Conservation (phyloP, 2,888 invertebrate species). For the Plemyria rubiginata region DNA sequence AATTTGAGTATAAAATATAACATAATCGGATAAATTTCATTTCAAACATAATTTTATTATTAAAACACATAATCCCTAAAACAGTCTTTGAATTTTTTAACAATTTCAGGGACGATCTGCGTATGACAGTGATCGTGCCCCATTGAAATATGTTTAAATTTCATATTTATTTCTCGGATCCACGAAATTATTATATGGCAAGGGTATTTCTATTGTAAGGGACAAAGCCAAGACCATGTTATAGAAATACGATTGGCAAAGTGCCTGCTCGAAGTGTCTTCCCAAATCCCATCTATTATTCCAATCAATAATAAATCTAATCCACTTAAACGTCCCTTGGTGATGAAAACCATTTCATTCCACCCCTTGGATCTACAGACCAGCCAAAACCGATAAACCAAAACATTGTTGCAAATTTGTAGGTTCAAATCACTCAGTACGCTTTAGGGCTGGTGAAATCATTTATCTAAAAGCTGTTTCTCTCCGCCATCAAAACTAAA, state of each 20-base stretch:
- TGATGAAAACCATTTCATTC: slow-evolving; percentile 74
- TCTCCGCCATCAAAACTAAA: slow-evolving; percentile 82
- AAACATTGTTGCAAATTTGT: slow-evolving; percentile 75
- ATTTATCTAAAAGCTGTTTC: slow-evolving; percentile 82
- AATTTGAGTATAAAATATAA: no score
- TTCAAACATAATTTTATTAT: no score
- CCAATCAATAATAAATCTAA: slow-evolving; percentile 61
- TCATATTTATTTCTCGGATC: slow-evolving; percentile 12
- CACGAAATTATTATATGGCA: slow-evolving; percentile 20
- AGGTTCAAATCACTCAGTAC: slow-evolving; percentile 52
- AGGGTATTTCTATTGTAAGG: slow-evolving; percentile 22
- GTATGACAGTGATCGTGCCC: slow-evolving; percentile 17
- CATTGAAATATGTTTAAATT: slow-evolving; percentile 14
- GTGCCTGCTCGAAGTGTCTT: slow-evolving; percentile 41
- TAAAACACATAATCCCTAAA: not conserved
- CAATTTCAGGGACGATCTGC: slow-evolving; percentile 22
- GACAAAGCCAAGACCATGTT: slow-evolving; percentile 38
- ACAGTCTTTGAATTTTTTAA: not conserved
- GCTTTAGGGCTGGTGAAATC: slow-evolving; percentile 60
- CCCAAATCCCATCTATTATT: slow-evolving; percentile 49
- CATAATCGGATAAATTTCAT: no score
- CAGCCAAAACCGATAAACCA: slow-evolving; percentile 64
- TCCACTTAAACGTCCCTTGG: slow-evolving; percentile 67
- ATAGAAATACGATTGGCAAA: slow-evolving; percentile 42
- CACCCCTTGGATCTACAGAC: slow-evolving; percentile 64